Evolutionary conservation across 2,113 vertebrate genomes (phyloP), one percentile per base, ranked within the genome.

Genomic region (Thermophis baileyi): DNA sequence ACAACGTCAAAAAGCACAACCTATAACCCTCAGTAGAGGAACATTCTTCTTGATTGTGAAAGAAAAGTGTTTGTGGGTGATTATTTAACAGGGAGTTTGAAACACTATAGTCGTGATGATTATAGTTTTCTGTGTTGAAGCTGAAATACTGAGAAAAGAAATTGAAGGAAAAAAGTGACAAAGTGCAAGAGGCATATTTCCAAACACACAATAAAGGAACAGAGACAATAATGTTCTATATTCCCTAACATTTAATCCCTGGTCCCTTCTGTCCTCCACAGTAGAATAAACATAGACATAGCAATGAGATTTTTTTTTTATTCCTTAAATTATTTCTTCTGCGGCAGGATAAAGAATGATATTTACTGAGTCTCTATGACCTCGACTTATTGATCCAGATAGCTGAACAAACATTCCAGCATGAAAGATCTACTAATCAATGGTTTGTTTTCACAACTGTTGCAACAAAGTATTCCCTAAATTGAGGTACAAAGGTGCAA

Each of bases 391-490:
- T 46, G 60, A 95, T 90, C 49, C 89, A 85, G 7, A 49, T 94
- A 89, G 63, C 47, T 94, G 57, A 40, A 93, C n/a, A 96, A 95
- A 91, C 91, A 95, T 35, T 86, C 53, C 63, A 63, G 85, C 90
- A 87, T 92, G n/a, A 87, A 35, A 50, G 50, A 51, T 11, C 10
- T 46, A 40, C 40, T 93, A 57, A 92, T 91, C 53, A 94, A 87
- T 90, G 89, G 60, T 30, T 91, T 60, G 87, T 24, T 90, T 93
- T 90, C 2, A 1, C 24, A 50, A 11, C 20, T 11, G 47, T 10
- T 7, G 91, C 1, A 91, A 35, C 25, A 93, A 95, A 88, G 14
- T 81, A 24, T 49, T 94, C 91, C 16, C 87, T 88, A 89, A 92
- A 44, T 9, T 51, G 44, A 63, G 54, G 47, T 90, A 87, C 63